Conservation (phyloP, 2,888 invertebrate species). For the Tetanocera ferruginea region DNA sequence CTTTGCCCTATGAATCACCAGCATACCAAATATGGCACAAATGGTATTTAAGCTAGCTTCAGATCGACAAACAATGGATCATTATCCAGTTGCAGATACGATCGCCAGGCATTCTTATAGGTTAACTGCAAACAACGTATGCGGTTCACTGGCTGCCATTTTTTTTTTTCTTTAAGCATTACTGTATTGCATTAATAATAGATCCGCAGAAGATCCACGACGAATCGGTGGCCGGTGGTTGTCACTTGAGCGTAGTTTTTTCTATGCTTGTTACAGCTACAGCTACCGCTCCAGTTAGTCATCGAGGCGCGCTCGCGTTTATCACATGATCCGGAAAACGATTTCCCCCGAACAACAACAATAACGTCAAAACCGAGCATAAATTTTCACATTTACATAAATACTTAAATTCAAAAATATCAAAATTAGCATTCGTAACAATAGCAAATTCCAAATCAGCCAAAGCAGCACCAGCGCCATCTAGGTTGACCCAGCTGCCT, state of each 20-base stretch:
- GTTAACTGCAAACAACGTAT: not conserved
- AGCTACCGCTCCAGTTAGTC: too few relatives aligned
- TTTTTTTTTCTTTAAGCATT: not conserved
- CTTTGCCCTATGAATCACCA: slow-evolving; percentile 50
- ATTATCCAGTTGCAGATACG: slow-evolving; percentile 63
- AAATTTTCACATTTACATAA: slow-evolving; percentile 61
- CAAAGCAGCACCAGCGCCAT: slow-evolving; percentile 1
- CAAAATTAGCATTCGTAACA: slow-evolving; percentile 68
- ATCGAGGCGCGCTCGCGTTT: slow-evolving; percentile 18
- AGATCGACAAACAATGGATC: slow-evolving; percentile 68
- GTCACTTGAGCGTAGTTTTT: not conserved
- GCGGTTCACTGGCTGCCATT: slow-evolving; percentile 10
- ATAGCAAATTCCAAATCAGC: slow-evolving; percentile 57
- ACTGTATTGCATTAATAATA: slow-evolving; percentile 1
- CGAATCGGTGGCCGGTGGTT: not conserved
- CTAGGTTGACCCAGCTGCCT: not conserved
- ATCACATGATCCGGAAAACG: slow-evolving; percentile 41
- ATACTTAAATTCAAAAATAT: slow-evolving; percentile 54
- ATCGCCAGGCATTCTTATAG: slow-evolving; percentile 44
- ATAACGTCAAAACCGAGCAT: not conserved
- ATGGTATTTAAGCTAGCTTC: slow-evolving; percentile 67
- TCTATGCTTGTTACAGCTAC: too few relatives aligned
- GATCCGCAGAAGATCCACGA: not conserved
- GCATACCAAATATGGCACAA: slow-evolving; percentile 51
- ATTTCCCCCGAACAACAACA: not conserved